A percentile compares a stretch with the other conserved stretches of the same genome.
Conservation (phyloP, 2,113 vertebrate genomes). For the Xiphias gladius region DNA sequence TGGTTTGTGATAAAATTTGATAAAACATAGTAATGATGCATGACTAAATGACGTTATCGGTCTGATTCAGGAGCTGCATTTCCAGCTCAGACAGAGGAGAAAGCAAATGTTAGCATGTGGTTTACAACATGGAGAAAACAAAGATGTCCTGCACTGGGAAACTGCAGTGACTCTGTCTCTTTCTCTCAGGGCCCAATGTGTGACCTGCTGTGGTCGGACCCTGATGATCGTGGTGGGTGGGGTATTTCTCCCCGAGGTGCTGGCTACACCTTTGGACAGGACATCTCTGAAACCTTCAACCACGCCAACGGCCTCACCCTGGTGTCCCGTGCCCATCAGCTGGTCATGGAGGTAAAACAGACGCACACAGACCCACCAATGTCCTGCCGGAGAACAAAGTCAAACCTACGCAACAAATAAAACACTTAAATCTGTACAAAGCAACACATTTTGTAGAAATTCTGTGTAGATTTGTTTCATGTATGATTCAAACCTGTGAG, state of each 20-base stretch:
- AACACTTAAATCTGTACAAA: no score
- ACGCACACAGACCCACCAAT: neutral
- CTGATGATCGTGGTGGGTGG: conserved; percentile 82
- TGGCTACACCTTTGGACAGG: conserved; percentile 83
- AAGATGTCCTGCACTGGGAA: neutral
- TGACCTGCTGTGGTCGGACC: conserved; percentile 84
- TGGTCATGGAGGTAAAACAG: conserved; percentile 81
- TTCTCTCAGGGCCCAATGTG: conserved; percentile 79
- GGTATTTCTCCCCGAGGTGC: conserved; percentile 82
- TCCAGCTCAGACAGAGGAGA: no score
- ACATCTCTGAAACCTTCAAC: conserved; percentile 85
- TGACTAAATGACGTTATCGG: no score
- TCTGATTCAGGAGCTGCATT: no score
- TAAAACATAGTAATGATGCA: no score
- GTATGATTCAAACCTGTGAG: no score
- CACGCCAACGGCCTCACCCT: conserved; percentile 84
- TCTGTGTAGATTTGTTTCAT: no score
- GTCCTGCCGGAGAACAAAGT: no score
- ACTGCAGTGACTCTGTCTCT: neutral
- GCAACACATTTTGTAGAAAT: neutral
- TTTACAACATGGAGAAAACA: neutral
- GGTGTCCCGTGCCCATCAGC: conserved; percentile 84
- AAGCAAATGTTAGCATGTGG: no score
- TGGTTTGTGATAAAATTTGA: no score
- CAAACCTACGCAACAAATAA: no score